A percentile compares a stretch with the other conserved stretches of the same genome.
phyloP scores from a whole-genome alignment of 2,113 vertebrate genomes.

The Osmerus eperlanus region DNA sequence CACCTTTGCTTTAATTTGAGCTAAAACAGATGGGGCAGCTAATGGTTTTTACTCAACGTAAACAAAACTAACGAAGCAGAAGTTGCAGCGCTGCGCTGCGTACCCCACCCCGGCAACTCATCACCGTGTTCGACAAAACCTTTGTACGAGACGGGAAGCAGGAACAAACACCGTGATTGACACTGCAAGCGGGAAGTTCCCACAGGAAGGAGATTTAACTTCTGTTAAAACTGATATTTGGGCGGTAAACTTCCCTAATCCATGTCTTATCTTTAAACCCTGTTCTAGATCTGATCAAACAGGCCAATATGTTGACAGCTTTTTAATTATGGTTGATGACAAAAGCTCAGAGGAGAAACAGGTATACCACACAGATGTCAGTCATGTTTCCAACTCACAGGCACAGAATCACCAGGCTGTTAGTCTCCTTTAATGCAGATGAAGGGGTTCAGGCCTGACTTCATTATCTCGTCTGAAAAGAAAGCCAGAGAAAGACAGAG shows the following conservation, averaged over 20 bases:
- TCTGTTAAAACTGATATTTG: background rate
- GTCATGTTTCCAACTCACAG: constrained; percentile 64
- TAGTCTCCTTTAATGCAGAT: constrained; percentile 65
- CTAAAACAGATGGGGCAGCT: too few relatives aligned
- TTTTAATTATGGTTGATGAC: constrained; percentile 37
- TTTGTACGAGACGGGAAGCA: too few relatives aligned
- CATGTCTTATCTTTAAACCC: constrained; percentile 43
- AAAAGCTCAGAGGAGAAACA: constrained; percentile 25
- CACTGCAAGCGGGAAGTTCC: too few relatives aligned
- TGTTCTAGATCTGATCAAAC: constrained; percentile 60
- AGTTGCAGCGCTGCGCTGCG: too few relatives aligned
- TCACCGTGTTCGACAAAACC: too few relatives aligned
- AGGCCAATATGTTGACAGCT: constrained; percentile 48
- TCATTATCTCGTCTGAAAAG: constrained; percentile 52
- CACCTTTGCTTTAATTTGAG: too few relatives aligned
- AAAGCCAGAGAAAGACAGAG: background rate
- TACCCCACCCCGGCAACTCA: too few relatives aligned
- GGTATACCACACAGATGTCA: constrained; percentile 62
- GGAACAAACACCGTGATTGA: too few relatives aligned
- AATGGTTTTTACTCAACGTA: too few relatives aligned
- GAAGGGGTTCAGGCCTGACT: constrained; percentile 60
- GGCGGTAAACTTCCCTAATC: constrained; percentile 32
- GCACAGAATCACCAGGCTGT: constrained; percentile 63
- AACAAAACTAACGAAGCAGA: too few relatives aligned
- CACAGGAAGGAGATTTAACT: too few relatives aligned